Evolutionary conservation across 2,113 vertebrate genomes (phyloP), one percentile per base, ranked within the genome.

Genomic region (Tylochromis polylepis): DNA sequence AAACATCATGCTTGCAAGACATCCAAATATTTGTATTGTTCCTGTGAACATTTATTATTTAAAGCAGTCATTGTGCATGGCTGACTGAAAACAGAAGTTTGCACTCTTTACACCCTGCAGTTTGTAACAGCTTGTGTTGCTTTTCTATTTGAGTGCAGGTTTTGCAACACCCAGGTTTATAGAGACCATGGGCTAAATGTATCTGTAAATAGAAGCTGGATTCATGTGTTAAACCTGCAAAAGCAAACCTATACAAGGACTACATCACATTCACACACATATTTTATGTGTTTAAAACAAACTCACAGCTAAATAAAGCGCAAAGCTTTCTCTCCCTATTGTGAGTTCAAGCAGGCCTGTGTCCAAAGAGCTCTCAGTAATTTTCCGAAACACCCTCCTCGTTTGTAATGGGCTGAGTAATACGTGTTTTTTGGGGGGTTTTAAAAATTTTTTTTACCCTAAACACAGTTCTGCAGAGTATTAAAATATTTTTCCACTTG

Each of bases 271-370:
- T 72, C 83, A 77, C 41, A 3, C 77, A 81, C 36, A n/a, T 10
- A 46, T 85, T 51, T 65, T 60, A 51, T 87, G 81, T 87, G 79
- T 89, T 83, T 20, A 87, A 85, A 82, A 79, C 90, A 90, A 91
- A 83, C 79, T 67, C 65, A 24, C 22, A 85, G 88, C 93, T 92
- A 86, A 89, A 90, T 57, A 36, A 85, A 77, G 81, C 2, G 12
- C 57, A 16, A 36, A 81, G 20, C 27, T 87, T 24, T 57, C 89
- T 57, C 49, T 87, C 49, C 16, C 36, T 67, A 82, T 88, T 91
- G 88, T 88, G 85, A 91, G 81, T 14, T 86, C 49, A 88, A 87
- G 56, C 60, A 79, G 62, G 79, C 53, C 41, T 4, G 77, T 16
- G 75, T 87, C 89, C 89, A 91, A 85, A 89, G 89, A 41, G 38